Conservation (phyloP, 2,888 invertebrate genomes). For the Patella caerulea region DNA sequence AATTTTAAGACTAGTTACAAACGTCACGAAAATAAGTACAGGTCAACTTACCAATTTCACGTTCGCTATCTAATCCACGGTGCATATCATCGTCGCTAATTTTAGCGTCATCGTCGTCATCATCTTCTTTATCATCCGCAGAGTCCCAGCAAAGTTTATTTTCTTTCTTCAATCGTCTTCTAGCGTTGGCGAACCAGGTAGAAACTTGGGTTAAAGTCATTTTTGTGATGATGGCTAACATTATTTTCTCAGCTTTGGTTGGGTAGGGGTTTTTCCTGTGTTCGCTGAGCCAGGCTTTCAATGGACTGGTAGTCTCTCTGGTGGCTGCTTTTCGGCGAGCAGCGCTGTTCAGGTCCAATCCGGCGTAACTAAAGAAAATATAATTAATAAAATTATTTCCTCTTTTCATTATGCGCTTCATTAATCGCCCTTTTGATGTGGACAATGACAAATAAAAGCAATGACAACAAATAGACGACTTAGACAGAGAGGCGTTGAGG, state of each 20-base stretch:
- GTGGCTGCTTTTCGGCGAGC: conserved; percentile 97
- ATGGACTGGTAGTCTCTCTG: conserved; percentile 94
- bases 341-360: conserved; percentile 81
- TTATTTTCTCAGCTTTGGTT: conserved; percentile 96
- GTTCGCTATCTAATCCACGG: background rate
- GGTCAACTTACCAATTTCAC: conserved; percentile 1
- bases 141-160: conserved; percentile 92
- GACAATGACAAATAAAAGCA: background rate
- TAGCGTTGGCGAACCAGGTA: conserved; percentile 97
- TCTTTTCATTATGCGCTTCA: conserved; percentile 21
- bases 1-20: too few relatives aligned
- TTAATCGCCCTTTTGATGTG: conserved; percentile 12
- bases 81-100: conserved; percentile 61
- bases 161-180: conserved; percentile 93
- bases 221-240: conserved; percentile 94
- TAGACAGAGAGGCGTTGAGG: background rate
- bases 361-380: conserved; percentile 44
- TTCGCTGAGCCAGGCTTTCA: conserved; percentile 97
- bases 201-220: conserved; percentile 93
- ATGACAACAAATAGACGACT: background rate
- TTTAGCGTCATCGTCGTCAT: conserved; percentile 51
- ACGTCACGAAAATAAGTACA: too few relatives aligned
- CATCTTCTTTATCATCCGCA: conserved; percentile 54
- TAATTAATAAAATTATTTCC: conserved; percentile 23
- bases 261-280: conserved; percentile 97